Percentiles rank a stretch among this genome's conserved stretches.
These are phyloP conservation scores for Ammodramus savannarum DNA, from an alignment of 2,113 vertebrate species.

Conservation along the genomic window DNA sequence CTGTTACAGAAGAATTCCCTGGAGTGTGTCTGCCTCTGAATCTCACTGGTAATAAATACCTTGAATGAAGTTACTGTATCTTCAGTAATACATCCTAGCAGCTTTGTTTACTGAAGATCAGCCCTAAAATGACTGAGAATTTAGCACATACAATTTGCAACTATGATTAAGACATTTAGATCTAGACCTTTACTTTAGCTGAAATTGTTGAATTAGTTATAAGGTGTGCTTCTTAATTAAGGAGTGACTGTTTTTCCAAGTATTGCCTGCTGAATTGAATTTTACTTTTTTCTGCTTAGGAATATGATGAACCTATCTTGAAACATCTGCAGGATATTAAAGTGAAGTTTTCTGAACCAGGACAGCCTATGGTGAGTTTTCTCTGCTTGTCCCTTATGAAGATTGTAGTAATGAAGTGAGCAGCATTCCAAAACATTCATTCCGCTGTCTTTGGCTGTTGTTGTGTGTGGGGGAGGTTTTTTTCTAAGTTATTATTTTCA, in stretches of 20 bases:
- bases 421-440: not conserved
- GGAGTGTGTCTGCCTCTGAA: not conserved
- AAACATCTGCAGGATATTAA: conserved; percentile 96
- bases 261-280: not conserved
- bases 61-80: not conserved
- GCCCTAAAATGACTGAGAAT: not conserved
- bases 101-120: not conserved
- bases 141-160: not conserved
- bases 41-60: not conserved
- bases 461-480: rapidly evolving
- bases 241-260: not conserved
- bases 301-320: conserved; percentile 94
- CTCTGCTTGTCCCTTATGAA: not conserved
- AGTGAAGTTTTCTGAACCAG: conserved; percentile 94
- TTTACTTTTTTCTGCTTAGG: conserved; percentile 65
- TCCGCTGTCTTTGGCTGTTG: not conserved
- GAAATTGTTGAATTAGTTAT: not conserved
- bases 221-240: not conserved
- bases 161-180: not conserved
- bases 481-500: not conserved
- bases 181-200: not conserved
- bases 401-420: not conserved
- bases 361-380: conserved; percentile 91
- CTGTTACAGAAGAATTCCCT: not conserved
- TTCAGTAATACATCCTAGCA: not conserved